A percentile compares a stretch with the other conserved stretches of the same genome.
Evolutionary conservation across 1,140 invertebrate species (phyloP).

Genomic region (Drosophila tsacasi): DNA sequence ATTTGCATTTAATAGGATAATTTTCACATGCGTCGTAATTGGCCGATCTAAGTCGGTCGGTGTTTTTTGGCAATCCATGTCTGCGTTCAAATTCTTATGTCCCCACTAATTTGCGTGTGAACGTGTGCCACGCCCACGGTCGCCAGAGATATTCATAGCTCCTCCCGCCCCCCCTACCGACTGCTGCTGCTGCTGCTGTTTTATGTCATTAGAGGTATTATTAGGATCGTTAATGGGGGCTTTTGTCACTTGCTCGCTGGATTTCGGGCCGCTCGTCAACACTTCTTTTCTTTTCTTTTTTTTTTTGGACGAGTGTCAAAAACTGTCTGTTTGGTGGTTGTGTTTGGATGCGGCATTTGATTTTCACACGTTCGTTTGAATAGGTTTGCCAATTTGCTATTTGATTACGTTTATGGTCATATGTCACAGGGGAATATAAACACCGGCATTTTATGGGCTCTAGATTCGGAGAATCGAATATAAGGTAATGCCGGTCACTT

Average conservation of each 20-base stretch:
- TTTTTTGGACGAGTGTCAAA: constrained; percentile 69
- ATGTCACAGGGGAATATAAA: constrained; percentile 29
- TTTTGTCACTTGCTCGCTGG: constrained; percentile 75
- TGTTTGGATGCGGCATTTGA: constrained; percentile 70
- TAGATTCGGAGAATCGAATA: constrained; percentile 12
- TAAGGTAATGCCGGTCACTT: background rate
- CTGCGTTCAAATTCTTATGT: constrained; percentile 76
- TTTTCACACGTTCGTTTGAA: constrained; percentile 78
- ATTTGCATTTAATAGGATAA: constrained; percentile 84
- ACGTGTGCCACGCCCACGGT: constrained; percentile 44
- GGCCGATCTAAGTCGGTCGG: constrained; percentile 30
- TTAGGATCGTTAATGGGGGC: constrained; percentile 78
- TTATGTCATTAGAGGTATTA: constrained; percentile 82
- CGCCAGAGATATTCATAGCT: constrained; percentile 1
- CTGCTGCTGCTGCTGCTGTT: constrained; percentile 71
- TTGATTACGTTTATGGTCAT: constrained; percentile 54
- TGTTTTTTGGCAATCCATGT: constrained; percentile 47
- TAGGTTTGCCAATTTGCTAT: constrained; percentile 70
- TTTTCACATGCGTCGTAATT: constrained; percentile 84
- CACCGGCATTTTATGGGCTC: constrained; percentile 12
- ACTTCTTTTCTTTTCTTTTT: constrained; percentile 17
- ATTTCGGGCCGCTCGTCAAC: constrained; percentile 48
- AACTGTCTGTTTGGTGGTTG: constrained; percentile 61
- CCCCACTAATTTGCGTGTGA: constrained; percentile 84
- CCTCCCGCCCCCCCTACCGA: constrained; percentile 15